A percentile compares a stretch with the other conserved stretches of the same genome.
Evolutionary conservation across 2,888 invertebrate species (phyloP).

Genomic region (Xylocampa areola): DNA sequence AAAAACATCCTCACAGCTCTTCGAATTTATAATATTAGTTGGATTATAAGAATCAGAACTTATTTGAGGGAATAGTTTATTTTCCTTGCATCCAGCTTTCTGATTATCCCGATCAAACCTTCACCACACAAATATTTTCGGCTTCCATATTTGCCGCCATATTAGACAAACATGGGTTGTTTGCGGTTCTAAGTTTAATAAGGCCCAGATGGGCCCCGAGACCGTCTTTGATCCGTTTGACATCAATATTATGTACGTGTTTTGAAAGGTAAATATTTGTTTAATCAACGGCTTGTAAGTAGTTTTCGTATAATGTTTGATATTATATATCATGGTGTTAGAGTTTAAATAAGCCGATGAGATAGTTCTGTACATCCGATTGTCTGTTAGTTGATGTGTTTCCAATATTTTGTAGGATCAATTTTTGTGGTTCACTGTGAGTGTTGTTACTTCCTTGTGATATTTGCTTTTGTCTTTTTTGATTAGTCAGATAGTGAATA

Average conservation of each 20-base stretch:
- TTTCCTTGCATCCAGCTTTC: not conserved
- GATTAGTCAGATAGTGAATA: too few relatives aligned
- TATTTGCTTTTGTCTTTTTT: too few relatives aligned
- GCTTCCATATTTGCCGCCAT: conserved; percentile 21
- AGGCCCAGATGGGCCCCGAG: conserved; percentile 36
- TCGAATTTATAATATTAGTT: too few relatives aligned
- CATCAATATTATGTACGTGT: conserved; percentile 46
- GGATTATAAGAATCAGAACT: too few relatives aligned
- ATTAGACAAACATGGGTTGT: conserved; percentile 49
- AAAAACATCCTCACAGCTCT: too few relatives aligned
- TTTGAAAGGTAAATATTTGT: conserved; percentile 51
- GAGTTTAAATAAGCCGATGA: not conserved
- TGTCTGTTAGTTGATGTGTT: too few relatives aligned
- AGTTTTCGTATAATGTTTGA: conserved; percentile 4
- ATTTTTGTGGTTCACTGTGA: too few relatives aligned
- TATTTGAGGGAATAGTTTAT: too few relatives aligned
- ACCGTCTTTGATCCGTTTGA: conserved; percentile 28
- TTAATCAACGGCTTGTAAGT: conserved; percentile 38
- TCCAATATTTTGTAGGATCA: too few relatives aligned
- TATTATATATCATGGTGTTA: not conserved
- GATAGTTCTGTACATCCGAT: too few relatives aligned
- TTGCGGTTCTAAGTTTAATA: conserved; percentile 51
- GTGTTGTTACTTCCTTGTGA: too few relatives aligned
- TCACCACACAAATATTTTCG: conserved; percentile 45
- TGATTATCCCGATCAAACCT: not conserved